Evolutionary conservation across 2,888 invertebrate species (phyloP), one percentile per base, ranked within the genome.

Genomic region (Lasioglossum pauxillum): DNA sequence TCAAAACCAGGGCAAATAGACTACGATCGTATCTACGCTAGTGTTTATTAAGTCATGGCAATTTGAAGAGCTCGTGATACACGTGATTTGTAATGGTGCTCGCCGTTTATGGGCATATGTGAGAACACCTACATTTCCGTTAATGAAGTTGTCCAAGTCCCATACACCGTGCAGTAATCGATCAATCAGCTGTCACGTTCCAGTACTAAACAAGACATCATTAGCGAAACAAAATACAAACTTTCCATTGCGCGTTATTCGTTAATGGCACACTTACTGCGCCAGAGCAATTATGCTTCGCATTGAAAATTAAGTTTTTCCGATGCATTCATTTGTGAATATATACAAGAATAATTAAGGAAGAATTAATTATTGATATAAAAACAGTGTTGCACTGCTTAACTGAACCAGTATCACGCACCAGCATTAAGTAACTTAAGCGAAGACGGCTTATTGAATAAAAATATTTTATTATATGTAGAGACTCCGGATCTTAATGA

Each of bases 191-290:
- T 64, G 16, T 35, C 31, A 35, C 19, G 35, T 67, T 35, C 67
- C 35, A 35, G 2, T 19, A 35, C 19, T 35, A 19, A 23, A 67
- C 67, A 35, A 67, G 19, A 67, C 67, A 35, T 67, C 67, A 35
- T 35, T 67, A 67, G 19, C 67, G 67, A 31, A 67, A 67, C 67
- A 67, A 67, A 67, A 67, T 67, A 35, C 67, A 35, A 60, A 64
- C 35, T 31, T 67, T 31, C 67, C 67, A 19, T 19, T 4, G 67
- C 67, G 3, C 35, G 35, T 67, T 67, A 35, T 67, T 35, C 31
- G 67, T 19, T 19, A 35, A 67, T 67, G 67, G 3, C 10, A 23
- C 10, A 23, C 35, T 19, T 23, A 23, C 19, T 3, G 67, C 35
- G 5, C 67, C 8, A 19, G 19, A 67, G 35, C 19, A 67, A 67